Percentiles rank a stretch among this genome's conserved stretches.
These are phyloP conservation scores for Drosophila eohydei DNA, from an alignment of 2,888 invertebrate species.

Conservation along the genomic window DNA sequence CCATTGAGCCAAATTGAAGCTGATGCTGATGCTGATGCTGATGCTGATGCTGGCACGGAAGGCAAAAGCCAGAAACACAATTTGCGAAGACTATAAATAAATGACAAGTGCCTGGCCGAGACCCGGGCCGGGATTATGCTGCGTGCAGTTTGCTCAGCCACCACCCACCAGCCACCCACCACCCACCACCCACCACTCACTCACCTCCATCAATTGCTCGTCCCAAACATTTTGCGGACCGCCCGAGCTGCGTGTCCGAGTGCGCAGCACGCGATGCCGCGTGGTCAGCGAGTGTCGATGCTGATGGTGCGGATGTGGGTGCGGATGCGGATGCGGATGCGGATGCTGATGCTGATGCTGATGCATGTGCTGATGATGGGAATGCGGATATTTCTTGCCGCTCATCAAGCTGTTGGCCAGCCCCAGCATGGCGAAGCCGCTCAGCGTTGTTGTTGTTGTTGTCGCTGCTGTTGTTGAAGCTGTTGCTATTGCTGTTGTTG, in stretches of 20 bases:
- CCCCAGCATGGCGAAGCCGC: constrained; percentile 70
- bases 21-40: constrained; percentile 11
- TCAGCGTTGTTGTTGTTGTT: constrained; percentile 44
- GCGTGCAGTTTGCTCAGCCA: not conserved
- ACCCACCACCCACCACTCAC: constrained; percentile 6
- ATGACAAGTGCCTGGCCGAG: constrained; percentile 21
- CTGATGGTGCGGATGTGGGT: constrained; percentile 57
- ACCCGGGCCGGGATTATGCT: constrained; percentile 6
- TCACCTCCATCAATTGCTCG: constrained; percentile 85
- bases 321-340: constrained; percentile 78
- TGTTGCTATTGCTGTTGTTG: constrained; percentile 11
- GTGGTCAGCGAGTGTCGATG: constrained; percentile 82
- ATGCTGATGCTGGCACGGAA: constrained; percentile 3
- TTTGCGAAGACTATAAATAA: constrained; percentile 54
- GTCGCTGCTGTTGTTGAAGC: constrained; percentile 16
- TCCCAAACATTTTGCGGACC: constrained; percentile 84
- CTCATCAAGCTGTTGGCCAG: constrained; percentile 45
- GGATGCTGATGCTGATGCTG: constrained; percentile 44
- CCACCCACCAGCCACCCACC: not conserved
- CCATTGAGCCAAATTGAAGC: constrained; percentile 29
- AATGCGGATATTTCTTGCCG: constrained; percentile 61
- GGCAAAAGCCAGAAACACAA: constrained; percentile 15
- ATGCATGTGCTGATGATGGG: constrained; percentile 60
- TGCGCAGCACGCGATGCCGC: constrained; percentile 83
- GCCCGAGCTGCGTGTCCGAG: constrained; percentile 84